Conservation (phyloP, 2,113 vertebrate species). For the Azemiops feae region DNA sequence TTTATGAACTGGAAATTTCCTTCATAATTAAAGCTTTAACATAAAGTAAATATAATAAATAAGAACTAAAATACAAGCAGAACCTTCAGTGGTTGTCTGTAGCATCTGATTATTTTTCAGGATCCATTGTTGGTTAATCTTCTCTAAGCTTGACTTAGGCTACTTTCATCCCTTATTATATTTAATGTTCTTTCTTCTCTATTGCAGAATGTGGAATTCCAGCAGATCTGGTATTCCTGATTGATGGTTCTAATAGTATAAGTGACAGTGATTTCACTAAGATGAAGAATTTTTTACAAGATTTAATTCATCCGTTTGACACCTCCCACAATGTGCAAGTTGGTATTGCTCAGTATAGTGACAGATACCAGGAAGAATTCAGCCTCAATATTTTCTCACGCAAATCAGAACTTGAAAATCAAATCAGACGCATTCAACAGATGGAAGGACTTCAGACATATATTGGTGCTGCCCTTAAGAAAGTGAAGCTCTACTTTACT, state of each 20-base stretch:
- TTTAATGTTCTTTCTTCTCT: neutral
- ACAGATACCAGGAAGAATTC: constrained; percentile 47
- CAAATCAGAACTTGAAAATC: constrained; percentile 25
- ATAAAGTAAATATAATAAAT: neutral
- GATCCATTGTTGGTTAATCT: neutral
- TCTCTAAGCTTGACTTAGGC: neutral
- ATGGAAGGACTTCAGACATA: constrained; percentile 43
- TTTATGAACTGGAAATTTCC: neutral
- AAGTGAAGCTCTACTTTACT: constrained; percentile 44
- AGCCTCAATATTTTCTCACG: neutral
- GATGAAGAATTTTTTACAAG: constrained; percentile 60
- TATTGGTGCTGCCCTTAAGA: constrained; percentile 50
- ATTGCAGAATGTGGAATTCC: constrained; percentile 58
- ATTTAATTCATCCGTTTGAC: constrained; percentile 52
- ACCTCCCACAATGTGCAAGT: constrained; percentile 48
- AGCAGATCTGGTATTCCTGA: constrained; percentile 67
- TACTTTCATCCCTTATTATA: neutral
- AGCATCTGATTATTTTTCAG: neutral
- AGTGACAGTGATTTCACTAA: constrained; percentile 47
- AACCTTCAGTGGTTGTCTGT: too few relatives aligned
- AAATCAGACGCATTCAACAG: constrained; percentile 55
- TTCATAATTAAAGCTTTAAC: neutral
- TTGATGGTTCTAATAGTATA: constrained; percentile 70
- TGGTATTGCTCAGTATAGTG: constrained; percentile 61
- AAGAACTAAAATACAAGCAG: neutral